A percentile compares a stretch with the other conserved stretches of the same genome.
Conservation (phyloP, 2,888 invertebrate genomes). For the Apamea epomidion region DNA sequence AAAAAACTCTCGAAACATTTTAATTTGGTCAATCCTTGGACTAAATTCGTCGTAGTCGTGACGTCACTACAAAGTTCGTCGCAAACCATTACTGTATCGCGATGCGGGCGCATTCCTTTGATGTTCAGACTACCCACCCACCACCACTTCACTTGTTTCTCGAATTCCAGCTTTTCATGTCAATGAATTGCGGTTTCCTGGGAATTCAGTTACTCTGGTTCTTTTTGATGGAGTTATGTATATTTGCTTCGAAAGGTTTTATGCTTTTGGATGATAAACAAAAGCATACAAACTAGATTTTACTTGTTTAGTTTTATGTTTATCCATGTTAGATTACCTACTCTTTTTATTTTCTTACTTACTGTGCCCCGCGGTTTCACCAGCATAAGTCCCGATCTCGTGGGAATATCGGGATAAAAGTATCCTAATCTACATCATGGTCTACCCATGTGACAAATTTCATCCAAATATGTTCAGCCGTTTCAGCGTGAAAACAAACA, state of each 20-base stretch:
- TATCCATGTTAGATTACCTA: not conserved
- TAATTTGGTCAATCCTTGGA: not conserved
- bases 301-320: not conserved
- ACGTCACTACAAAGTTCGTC: not conserved
- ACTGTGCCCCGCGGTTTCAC: too few relatives aligned
- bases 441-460: too few relatives aligned
- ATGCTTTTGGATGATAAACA: not conserved
- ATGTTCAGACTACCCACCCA: not conserved
- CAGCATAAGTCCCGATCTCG: too few relatives aligned
- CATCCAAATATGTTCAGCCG: too few relatives aligned
- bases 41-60: not conserved
- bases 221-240: not conserved
- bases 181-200: not conserved
- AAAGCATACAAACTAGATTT: not conserved
- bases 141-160: not conserved
- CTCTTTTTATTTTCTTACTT: not conserved
- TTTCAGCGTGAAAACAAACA: too few relatives aligned
- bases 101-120: constrained; percentile 24
- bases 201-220: not conserved
- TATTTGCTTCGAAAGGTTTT: not conserved
- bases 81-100: constrained; percentile 12
- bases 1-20: not conserved
- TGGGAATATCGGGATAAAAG: too few relatives aligned
- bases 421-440: too few relatives aligned
- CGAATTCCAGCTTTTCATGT: not conserved